Conservation (phyloP, 2,113 vertebrate genomes). For the Lathamus discolor region DNA sequence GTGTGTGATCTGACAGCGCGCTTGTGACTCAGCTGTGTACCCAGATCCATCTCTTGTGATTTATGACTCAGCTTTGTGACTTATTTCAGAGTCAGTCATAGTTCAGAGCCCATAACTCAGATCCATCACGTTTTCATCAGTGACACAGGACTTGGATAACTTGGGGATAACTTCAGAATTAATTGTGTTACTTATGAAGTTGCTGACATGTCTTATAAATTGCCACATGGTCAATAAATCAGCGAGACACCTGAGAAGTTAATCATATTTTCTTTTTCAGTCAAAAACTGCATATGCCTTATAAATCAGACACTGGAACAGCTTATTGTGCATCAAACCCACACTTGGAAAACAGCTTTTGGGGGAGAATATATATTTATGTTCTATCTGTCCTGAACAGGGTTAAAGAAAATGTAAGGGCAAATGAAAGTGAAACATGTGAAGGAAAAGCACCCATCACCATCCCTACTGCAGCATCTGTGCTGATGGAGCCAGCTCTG, state of each 20-base stretch:
- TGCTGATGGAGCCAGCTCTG: neutral
- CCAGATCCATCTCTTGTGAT: conserved; percentile 14
- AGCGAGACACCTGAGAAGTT: conserved; percentile 39
- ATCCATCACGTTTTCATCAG: conserved; percentile 18
- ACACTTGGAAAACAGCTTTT: neutral
- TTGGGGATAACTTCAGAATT: conserved; percentile 60
- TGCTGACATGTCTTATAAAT: conserved; percentile 69
- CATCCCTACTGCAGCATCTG: fast-evolving
- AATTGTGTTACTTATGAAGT: conserved; percentile 66
- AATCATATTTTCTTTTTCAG: neutral
- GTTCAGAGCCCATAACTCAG: conserved; percentile 50
- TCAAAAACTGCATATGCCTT: conserved; percentile 23
- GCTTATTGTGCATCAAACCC: neutral
- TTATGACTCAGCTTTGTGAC: conserved; percentile 20
- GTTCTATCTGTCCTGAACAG: neutral
- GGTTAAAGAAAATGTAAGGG: neutral
- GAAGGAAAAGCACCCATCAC: neutral
- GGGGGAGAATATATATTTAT: neutral
- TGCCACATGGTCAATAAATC: conserved; percentile 58
- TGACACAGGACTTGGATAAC: conserved; percentile 34
- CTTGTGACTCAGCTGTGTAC: neutral
- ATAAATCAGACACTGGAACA: conserved; percentile 47
- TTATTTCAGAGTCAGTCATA: conserved; percentile 34
- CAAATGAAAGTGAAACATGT: neutral
- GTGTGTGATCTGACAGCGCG: neutral